Evolutionary conservation across 2,797 vertebrate species (phyloP).

Genomic region (Molothrus ater): DNA sequence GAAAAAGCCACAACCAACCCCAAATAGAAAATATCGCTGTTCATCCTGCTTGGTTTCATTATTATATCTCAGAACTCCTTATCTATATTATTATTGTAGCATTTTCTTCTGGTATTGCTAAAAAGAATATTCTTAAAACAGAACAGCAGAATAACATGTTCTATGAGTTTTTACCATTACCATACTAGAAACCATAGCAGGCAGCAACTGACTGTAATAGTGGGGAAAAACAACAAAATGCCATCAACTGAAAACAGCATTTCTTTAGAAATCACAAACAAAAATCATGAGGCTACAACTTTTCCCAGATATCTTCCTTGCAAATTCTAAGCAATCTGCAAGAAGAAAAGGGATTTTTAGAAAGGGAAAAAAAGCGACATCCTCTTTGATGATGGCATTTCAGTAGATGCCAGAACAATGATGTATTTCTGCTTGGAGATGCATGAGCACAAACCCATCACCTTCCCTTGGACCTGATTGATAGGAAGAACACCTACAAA

Average conservation of each 20-base stretch:
- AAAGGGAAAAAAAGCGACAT: not conserved
- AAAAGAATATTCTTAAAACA: not conserved
- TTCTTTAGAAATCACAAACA: not conserved
- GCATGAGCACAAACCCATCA: fast-evolving
- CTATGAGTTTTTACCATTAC: not conserved
- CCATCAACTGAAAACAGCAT: not conserved
- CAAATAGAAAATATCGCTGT: not conserved
- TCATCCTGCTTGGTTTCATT: not conserved
- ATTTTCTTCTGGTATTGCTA: not conserved
- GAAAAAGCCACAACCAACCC: not conserved
- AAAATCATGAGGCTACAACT: not conserved
- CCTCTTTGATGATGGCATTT: not conserved
- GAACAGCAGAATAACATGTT: not conserved
- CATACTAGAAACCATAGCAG: not conserved
- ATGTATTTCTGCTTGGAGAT: not conserved
- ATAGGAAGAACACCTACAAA: not conserved
- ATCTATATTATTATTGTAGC: not conserved
- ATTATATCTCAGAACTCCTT: not conserved
- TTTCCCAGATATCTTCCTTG: not conserved
- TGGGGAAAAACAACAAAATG: not conserved
- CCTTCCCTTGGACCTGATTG: not conserved
- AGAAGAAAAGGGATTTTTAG: not conserved
- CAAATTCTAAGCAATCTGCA: not conserved
- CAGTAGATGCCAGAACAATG: not conserved
- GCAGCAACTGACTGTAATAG: not conserved